These are phyloP conservation scores for Tokudaia tokunoshimensis DNA, from an alignment of 2,797 vertebrate genomes.

Conservation along the genomic window DNA sequence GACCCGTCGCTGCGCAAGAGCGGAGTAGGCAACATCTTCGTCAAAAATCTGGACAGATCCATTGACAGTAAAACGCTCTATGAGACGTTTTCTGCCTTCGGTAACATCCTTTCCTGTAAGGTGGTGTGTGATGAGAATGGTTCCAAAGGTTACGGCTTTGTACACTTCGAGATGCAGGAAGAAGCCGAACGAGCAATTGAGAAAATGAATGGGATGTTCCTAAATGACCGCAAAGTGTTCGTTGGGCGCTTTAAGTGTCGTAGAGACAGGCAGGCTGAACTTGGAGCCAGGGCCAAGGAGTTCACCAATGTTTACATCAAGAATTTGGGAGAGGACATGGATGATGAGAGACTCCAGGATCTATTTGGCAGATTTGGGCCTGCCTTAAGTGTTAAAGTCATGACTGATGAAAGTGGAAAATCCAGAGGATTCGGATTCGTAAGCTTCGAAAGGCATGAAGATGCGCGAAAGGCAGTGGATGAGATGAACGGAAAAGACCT, in stretches of 20 bases:
- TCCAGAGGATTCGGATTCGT: slow-evolving; percentile 2
- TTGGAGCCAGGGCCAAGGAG: slow-evolving; percentile 95
- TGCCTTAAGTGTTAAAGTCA: not conserved
- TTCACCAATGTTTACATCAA: slow-evolving; percentile 98
- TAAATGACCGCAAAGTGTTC: slow-evolving; percentile 99
- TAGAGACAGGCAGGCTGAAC: slow-evolving; percentile 96
- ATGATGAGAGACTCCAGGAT: slow-evolving; percentile 94
- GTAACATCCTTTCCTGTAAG: slow-evolving; percentile 98
- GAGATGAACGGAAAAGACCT: slow-evolving; percentile 98
- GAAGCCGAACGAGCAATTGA: slow-evolving; percentile 97
- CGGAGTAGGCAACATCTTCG: slow-evolving; percentile 97
- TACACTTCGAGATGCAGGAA: slow-evolving; percentile 98
- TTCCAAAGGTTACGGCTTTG: slow-evolving; percentile 98
- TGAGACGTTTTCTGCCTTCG: slow-evolving; percentile 97
- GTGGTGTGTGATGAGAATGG: slow-evolving; percentile 99
- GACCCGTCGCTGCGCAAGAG: slow-evolving; percentile 97
- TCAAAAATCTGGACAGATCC: slow-evolving; percentile 97
- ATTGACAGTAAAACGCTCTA: slow-evolving; percentile 98
- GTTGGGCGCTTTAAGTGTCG: slow-evolving; percentile 96
- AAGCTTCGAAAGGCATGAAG: not conserved
- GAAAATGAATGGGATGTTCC: slow-evolving; percentile 99
- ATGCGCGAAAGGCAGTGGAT: slow-evolving; percentile 94
- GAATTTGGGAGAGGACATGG: slow-evolving; percentile 98
- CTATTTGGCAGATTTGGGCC: slow-evolving; percentile 87
- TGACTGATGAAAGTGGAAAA: not conserved